Base-by-base conservation (phyloP, 2,888 invertebrate species). In the Saturnia japonica region DNA sequence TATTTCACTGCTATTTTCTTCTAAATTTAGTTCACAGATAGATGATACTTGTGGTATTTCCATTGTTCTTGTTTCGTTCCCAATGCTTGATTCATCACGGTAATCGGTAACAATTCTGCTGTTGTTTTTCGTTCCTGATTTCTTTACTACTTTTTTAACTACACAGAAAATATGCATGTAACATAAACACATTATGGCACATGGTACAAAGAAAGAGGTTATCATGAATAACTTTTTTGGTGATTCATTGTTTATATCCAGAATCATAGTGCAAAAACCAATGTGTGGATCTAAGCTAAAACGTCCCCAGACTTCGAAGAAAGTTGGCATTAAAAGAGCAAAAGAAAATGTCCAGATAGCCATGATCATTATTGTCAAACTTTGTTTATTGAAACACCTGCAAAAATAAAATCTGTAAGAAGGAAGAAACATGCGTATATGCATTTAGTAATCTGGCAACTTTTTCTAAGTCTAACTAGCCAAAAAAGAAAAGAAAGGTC, bases 241-340 rank as follows among this genome's bases (percentile, higher is more conserved):
- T 45, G 70, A 47, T 6, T 45, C 16, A 19, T 40, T 11, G 40
- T 73, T 71, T 70, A 67, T 66, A 64, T 75, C 75, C 7, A 43
- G 34, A 12, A 75, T 69, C 0, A 76, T 42, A 28, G 76, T 72
- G 42, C 76, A 76, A 45, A 70, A 70, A 7, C 72, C 70, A 12
- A 70, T 47, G 2, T 67, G 40, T 22, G 72, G 68, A 34, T 76
- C 72, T 28, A 76, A 47, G 67, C 76, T 73, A 60, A 74, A 74
- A 0, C 71, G 73, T 8, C 76, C 76, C 73, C 73, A 74, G 40
- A 72, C 12, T 54, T 73, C 75, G 6, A 72, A 68, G 42, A 76
- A 69, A 8, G 69, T 70, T 4, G 71, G 62, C 22, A 75, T 67
- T 74, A 76, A 73, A 6, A 75, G 68, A 16, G 40, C 64, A n/a